Evolutionary conservation across 2,888 invertebrate genomes (phyloP).

Genomic region (Mythimna lalbum): DNA sequence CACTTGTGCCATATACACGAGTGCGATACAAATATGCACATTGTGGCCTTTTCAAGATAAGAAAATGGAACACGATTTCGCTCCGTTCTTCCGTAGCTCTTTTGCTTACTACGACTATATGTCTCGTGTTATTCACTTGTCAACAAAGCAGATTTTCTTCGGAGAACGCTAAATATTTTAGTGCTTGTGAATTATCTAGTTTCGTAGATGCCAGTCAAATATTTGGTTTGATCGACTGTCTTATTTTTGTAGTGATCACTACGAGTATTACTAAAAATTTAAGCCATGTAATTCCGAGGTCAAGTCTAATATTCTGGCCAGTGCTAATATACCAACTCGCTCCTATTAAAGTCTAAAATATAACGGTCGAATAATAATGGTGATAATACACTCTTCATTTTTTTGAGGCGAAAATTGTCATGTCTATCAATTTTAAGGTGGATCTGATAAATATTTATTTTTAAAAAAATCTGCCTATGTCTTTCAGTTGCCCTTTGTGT

Average conservation of each 20-base stretch:
- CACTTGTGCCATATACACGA: conserved; percentile 44
- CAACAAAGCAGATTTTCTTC: conserved; percentile 56
- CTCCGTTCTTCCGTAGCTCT: conserved; percentile 61
- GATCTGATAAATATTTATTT: no score
- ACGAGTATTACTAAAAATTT: neutral
- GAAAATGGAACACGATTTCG: conserved; percentile 65
- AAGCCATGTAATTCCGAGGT: neutral
- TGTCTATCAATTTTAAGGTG: no score
- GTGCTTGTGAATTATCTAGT: conserved; percentile 30
- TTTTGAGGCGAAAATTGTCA: no score
- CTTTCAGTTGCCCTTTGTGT: no score
- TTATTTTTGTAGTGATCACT: neutral
- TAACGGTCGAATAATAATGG: neutral
- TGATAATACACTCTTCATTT: neutral
- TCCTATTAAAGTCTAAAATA: neutral
- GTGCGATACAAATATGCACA: conserved; percentile 59
- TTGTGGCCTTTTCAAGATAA: conserved; percentile 65
- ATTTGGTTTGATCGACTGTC: neutral
- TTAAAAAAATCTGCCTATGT: no score
- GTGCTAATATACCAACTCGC: neutral
- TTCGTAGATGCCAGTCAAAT: neutral
- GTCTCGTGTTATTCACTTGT: conserved; percentile 57
- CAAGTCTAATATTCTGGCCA: neutral
- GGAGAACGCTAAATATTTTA: conserved; percentile 37
- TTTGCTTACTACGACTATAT: conserved; percentile 42